Evolutionary conservation across 2,797 vertebrate genomes (phyloP).

Genomic region (Pantherophis alleghaniensis): DNA sequence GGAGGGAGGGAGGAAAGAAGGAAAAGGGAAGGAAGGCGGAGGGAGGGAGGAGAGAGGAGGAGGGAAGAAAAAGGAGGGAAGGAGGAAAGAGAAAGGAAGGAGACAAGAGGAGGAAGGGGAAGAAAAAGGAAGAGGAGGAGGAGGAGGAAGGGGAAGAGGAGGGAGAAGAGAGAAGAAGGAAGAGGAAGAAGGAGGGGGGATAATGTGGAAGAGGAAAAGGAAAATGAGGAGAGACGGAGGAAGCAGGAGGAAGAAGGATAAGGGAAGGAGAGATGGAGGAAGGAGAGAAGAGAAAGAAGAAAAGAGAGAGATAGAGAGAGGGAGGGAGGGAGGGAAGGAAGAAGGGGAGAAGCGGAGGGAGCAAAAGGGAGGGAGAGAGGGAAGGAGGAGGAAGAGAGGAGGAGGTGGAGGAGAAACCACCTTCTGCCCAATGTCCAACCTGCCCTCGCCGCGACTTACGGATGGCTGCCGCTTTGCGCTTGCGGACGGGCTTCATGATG

Average conservation of each 20-base stretch:
- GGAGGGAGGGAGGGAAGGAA: neutral
- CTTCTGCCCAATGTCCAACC: neutral
- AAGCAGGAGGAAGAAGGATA: too few relatives aligned
- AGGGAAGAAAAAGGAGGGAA: neutral
- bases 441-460: conserved; percentile 74
- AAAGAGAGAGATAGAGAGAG: neutral
- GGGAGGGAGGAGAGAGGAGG: neutral
- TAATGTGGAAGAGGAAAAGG: too few relatives aligned
- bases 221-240: too few relatives aligned
- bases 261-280: neutral
- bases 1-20: too few relatives aligned
- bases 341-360: neutral
- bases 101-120: neutral
- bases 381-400: neutral
- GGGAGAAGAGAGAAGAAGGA: neutral
- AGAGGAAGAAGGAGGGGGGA: too few relatives aligned
- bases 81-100: too few relatives aligned
- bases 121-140: neutral
- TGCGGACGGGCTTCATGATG: conserved; percentile 97
- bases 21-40: too few relatives aligned
- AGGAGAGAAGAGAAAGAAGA: neutral
- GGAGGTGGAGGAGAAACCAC: neutral
- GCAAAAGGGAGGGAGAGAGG: neutral
- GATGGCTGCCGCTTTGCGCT: conserved; percentile 89
- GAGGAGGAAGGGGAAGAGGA: neutral